phyloP scores from a whole-genome alignment of 1,140 invertebrate species.

The Nautilus pompilius region DNA sequence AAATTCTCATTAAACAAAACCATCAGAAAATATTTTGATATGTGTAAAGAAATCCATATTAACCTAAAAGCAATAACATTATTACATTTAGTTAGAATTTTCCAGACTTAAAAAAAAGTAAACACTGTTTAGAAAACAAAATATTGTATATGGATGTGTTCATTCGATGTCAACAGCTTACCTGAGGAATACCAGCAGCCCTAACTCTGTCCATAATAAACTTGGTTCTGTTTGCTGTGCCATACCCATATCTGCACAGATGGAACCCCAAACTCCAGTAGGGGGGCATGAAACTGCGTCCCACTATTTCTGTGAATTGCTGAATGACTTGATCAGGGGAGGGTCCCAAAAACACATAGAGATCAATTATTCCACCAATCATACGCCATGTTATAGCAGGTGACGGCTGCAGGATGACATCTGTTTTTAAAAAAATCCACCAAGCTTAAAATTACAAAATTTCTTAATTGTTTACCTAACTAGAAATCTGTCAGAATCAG shows the following conservation, averaged over 20 bases:
- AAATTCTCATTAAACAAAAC: too few relatives aligned
- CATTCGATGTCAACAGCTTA: too few relatives aligned
- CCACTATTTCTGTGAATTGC: constrained; percentile 70
- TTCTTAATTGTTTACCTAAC: background rate
- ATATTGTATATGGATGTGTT: too few relatives aligned
- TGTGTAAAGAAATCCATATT: too few relatives aligned
- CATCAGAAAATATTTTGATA: too few relatives aligned
- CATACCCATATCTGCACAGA: constrained; percentile 65
- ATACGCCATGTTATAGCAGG: constrained; percentile 33
- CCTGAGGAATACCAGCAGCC: constrained; percentile 73
- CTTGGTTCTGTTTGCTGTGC: constrained; percentile 36
- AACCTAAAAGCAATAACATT: too few relatives aligned
- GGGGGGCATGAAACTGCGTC: constrained; percentile 77
- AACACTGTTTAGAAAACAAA: too few relatives aligned
- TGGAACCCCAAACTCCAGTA: constrained; percentile 88
- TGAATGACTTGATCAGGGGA: constrained; percentile 71
- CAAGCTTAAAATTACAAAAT: background rate
- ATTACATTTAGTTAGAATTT: too few relatives aligned
- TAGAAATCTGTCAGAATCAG: background rate
- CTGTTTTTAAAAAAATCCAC: constrained; percentile 56
- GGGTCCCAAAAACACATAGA: constrained; percentile 50
- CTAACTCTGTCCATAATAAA: constrained; percentile 65
- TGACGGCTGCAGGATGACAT: constrained; percentile 67
- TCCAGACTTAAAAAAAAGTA: too few relatives aligned
- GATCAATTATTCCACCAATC: constrained; percentile 51